Percentiles rank a stretch among this genome's conserved stretches.
Evolutionary conservation across 1,140 invertebrate species (phyloP).

Genomic region (Odontomachus brunneus): DNA sequence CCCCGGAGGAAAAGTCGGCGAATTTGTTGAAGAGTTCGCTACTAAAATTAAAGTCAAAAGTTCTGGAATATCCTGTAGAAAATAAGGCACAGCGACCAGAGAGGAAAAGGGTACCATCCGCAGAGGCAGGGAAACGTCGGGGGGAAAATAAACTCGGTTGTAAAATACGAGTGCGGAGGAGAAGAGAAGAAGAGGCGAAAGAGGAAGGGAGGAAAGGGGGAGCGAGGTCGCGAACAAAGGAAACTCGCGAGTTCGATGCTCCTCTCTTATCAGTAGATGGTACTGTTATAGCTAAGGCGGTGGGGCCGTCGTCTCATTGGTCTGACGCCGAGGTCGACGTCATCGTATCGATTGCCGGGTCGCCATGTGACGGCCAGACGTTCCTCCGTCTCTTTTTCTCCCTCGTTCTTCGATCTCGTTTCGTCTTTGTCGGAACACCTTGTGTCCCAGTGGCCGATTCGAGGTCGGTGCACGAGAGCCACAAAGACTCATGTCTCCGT

Average conservation of each 20-base stretch:
- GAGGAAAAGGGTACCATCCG: not conserved
- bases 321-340: slow-evolving; percentile 65
- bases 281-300: slow-evolving; percentile 57
- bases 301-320: slow-evolving; percentile 60
- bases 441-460: slow-evolving; percentile 60
- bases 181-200: not conserved
- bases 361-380: slow-evolving; percentile 58
- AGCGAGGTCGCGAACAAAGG: slow-evolving; percentile 60
- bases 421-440: slow-evolving; percentile 1
- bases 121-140: not conserved
- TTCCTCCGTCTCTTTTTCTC: slow-evolving; percentile 11
- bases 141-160: slow-evolving; percentile 41
- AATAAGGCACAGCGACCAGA: not conserved
- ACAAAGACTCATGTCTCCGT: slow-evolving; percentile 49
- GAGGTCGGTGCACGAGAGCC: slow-evolving; percentile 27
- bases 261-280: slow-evolving; percentile 76
- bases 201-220: not conserved
- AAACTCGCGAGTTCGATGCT: slow-evolving; percentile 77
- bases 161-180: slow-evolving; percentile 38
- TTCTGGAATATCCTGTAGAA: slow-evolving; percentile 15
- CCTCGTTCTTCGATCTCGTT: not conserved
- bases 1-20: not conserved
- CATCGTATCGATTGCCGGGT: slow-evolving; percentile 74
- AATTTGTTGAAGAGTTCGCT: not conserved
- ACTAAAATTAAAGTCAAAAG: slow-evolving; percentile 16